Evolutionary conservation across 2,113 vertebrate genomes (phyloP), one percentile per base, ranked within the genome.

Genomic region (Potamarius usumacintae): DNA sequence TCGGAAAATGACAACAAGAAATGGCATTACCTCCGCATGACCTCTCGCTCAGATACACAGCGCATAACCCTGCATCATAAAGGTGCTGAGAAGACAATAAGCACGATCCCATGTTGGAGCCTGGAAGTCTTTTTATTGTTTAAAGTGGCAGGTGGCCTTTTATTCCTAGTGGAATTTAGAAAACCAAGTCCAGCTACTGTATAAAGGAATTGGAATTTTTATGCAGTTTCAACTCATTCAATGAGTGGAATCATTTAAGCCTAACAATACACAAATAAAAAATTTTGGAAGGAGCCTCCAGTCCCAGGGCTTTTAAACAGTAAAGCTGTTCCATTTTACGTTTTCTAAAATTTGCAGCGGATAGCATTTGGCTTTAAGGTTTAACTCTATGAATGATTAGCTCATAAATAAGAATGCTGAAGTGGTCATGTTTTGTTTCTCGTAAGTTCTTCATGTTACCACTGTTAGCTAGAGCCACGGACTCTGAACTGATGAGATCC

Each of bases 21-120:
- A 18, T 55, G 18, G 62, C 69, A 80, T 76, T 86, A 86, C 85
- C 84, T 88, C 82, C 69, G 2, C 27, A 27, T 89, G 87, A 93
- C 90, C 91, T 91, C 69, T 67, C 25, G 82, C 71, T 42, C 34
- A 10, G 84, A 55, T 4, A 83, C 63, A 86, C 50, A 34, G n/a
- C 69, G 83, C 62, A 85, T 8, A 50, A 65, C 62, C 81, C 89
- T 84, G 82, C 69, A 62, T 55, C 60, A 11, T 7, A 30, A 76
- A 42, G 52, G n/a, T 27, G 52, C 50, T 27, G 42, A 78, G 27
- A 52, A 81, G 42, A 80, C 42, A 30, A 63, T 55, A 63, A 77
- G 11, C 71, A 67, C 7, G 15, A 77, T 48, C 14, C 9, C 55
- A 34, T 20, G 20, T 0, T 57, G 50, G 14, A 71, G 27, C 5